phyloP scores from a whole-genome alignment of 1,140 invertebrate genomes.

The Ostrea edulis region DNA sequence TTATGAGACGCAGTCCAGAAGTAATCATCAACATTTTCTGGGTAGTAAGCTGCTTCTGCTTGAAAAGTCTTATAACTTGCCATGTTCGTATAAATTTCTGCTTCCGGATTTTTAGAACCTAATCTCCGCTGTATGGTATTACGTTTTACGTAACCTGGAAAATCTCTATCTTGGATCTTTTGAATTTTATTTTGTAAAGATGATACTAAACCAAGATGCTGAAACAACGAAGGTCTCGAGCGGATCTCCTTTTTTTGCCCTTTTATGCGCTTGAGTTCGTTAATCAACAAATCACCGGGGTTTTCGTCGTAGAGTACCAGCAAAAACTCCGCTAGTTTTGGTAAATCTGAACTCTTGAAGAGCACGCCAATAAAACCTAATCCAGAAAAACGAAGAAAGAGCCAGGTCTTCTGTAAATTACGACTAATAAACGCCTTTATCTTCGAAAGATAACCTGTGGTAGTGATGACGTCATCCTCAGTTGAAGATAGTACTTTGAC shows the following conservation, averaged over 20 bases:
- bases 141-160: slow-evolving; percentile 42
- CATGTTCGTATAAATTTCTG: slow-evolving; percentile 51
- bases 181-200: slow-evolving; percentile 60
- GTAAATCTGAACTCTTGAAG: slow-evolving; percentile 91
- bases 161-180: slow-evolving; percentile 53
- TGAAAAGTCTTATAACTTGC: slow-evolving; percentile 42
- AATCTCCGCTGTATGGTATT: background rate
- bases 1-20: slow-evolving; percentile 55
- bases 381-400: slow-evolving; percentile 94
- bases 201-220: slow-evolving; percentile 59
- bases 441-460: slow-evolving; percentile 66
- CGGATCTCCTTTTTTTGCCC: slow-evolving; percentile 50
- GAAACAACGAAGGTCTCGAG: slow-evolving; percentile 56
- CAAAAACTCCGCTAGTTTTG: slow-evolving; percentile 92
- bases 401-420: slow-evolving; percentile 85
- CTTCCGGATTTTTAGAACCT: slow-evolving; percentile 54
- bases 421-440: slow-evolving; percentile 72
- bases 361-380: slow-evolving; percentile 86
- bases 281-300: slow-evolving; percentile 88
- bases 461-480: slow-evolving; percentile 78
- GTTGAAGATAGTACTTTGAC: slow-evolving; percentile 77
- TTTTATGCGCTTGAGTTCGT: slow-evolving; percentile 56
- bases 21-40: slow-evolving; percentile 17
- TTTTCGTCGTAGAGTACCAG: slow-evolving; percentile 95
- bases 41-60: slow-evolving; percentile 50